Evolutionary conservation across 2,113 vertebrate species (phyloP), one percentile per base, ranked within the genome.

Genomic region (Burhinus oedicnemus): DNA sequence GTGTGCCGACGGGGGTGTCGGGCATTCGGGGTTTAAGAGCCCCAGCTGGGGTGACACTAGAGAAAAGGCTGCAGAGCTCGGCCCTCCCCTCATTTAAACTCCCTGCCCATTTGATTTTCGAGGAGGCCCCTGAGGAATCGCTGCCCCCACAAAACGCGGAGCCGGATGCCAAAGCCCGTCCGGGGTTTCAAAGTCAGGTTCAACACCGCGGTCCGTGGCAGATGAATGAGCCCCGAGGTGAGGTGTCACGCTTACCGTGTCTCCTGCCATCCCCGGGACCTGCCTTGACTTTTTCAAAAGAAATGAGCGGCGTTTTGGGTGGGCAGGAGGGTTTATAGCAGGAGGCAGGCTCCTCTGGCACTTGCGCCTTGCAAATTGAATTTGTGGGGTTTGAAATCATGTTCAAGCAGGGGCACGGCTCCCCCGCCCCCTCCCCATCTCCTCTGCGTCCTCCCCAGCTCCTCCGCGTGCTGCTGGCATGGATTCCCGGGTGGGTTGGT

Each of bases 351-450:
- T 64, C 42, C 45, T 69, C 22, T 1, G 68, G 57, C 0, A 0
- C 71, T 78, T 2, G 8, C 0, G 42, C 42, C 38, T 47, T 9
- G 36, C 5, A 89, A 87, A 52, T 17, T 4, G 66, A 18, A 3
- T 68, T 62, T 23, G 5, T 6, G 62, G 60, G 14, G 34, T 40
- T 13, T 54, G 42, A 34, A 45, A 23, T 49, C 0, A 2, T 0
- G 10, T 64, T 80, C 21, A 4, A 38, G 6, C 0, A 2, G 11
- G 1, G 5, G 57, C 6, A 20, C 0, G 15, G 40, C 27, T 68
- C 4, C 7, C 3, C 34, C 5, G 12, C 49, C 3, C 15, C 61
- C 51, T 74, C 42, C 26, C 11, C 42, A 38, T 29, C 49, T 51
- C 22, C 49, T 22, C 47, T 6, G 47, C 21, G 47, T 49, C 47